phyloP scores from a whole-genome alignment of 64 coral and sea anemone genomes.

The Montipora capricornis region DNA sequence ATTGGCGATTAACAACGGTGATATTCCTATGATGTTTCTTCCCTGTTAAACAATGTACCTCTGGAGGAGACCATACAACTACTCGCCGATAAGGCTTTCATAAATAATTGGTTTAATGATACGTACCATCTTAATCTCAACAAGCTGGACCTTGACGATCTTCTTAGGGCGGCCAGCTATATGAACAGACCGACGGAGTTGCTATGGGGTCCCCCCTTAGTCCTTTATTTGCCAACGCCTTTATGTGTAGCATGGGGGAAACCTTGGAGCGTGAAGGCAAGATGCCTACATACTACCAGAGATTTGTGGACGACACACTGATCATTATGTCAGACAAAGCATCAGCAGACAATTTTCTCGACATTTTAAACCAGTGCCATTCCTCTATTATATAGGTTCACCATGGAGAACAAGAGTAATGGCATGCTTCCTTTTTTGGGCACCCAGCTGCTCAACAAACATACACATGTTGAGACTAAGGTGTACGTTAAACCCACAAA shows the following conservation, averaged over 20 bases:
- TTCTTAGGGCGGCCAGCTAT: not conserved
- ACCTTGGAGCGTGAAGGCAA: not conserved
- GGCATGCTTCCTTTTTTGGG: too few species aligned
- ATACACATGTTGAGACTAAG: too few species aligned
- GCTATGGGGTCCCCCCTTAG: too few species aligned
- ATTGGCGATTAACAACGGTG: too few species aligned
- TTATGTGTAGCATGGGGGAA: conserved; percentile 18
- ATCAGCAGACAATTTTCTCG: not conserved
- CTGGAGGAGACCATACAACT: too few species aligned
- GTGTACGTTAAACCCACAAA: too few species aligned
- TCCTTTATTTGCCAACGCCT: not conserved
- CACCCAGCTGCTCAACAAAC: too few species aligned
- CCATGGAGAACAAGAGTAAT: too few species aligned
- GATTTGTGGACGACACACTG: conserved; percentile 1
- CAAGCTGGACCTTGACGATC: not conserved
- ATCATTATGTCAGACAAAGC: not conserved
- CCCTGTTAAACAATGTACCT: too few species aligned
- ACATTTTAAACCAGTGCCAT: conserved; percentile 11
- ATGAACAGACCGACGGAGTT: not conserved
- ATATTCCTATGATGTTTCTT: too few species aligned
- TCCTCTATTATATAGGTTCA: not conserved
- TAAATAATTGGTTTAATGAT: not conserved
- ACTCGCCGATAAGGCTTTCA: not conserved
- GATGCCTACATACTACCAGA: not conserved
- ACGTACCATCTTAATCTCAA: not conserved